A percentile compares a stretch with the other conserved stretches of the same genome.
Conservation (phyloP, 2,888 invertebrate genomes). For the Timandra comae region DNA sequence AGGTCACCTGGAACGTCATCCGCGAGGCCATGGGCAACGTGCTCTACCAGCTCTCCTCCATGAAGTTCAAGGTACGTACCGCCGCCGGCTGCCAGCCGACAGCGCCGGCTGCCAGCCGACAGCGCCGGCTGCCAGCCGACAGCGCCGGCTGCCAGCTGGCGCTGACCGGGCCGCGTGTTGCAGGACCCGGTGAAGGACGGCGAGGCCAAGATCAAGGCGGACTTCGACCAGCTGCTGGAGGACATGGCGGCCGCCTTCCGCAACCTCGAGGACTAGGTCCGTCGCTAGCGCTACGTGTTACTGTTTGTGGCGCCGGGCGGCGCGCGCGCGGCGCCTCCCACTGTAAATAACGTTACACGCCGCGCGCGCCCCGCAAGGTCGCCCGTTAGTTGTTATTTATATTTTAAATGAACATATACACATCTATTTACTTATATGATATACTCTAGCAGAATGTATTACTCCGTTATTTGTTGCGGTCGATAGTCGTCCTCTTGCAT, state of each 20-base stretch:
- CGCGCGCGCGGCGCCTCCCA: slow-evolving; percentile 4
- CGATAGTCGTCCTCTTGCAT: slow-evolving; percentile 60
- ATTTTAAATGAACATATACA: slow-evolving; percentile 47
- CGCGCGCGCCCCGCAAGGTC: slow-evolving; percentile 18
- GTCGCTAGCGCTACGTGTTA: not conserved
- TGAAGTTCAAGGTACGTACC: slow-evolving; percentile 96
- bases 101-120: too few relatives aligned
- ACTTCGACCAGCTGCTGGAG: slow-evolving; percentile 97
- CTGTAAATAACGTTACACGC: slow-evolving; percentile 32
- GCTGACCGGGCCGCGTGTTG: too few relatives aligned
- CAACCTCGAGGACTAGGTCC: slow-evolving; percentile 95
- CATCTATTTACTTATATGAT: slow-evolving; percentile 20
- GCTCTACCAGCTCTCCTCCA: slow-evolving; percentile 97
- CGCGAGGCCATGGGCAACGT: slow-evolving; percentile 97
- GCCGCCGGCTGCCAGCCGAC: too few relatives aligned
- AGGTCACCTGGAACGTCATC: slow-evolving; percentile 97
- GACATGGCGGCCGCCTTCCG: slow-evolving; percentile 98
- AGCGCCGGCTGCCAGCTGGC: too few relatives aligned
- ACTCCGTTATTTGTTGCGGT: slow-evolving; percentile 40
- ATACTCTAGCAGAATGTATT: slow-evolving; percentile 44
- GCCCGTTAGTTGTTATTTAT: slow-evolving; percentile 47
- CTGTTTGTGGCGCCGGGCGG: not conserved
- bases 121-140: too few relatives aligned
- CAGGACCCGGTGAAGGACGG: slow-evolving; percentile 99
- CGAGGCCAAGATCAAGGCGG: slow-evolving; percentile 96